phyloP scores from a whole-genome alignment of 2,888 invertebrate species.

The Rhamnusium bicolor region DNA sequence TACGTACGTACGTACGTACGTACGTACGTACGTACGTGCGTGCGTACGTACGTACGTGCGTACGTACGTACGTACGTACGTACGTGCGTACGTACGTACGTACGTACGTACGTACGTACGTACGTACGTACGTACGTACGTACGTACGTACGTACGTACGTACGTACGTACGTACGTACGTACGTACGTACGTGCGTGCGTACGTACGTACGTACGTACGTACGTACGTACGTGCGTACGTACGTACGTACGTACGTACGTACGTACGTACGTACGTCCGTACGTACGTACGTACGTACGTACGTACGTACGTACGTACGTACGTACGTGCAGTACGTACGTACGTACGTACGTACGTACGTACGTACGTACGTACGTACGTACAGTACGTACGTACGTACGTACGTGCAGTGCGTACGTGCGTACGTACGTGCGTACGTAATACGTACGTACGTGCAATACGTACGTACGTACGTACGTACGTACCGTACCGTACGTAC shows the following conservation, averaged over 20 bases:
- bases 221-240: neutral
- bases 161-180: neutral
- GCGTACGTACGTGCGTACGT: slow-evolving; percentile 15
- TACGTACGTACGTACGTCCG: neutral
- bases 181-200: neutral
- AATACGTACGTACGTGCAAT: slow-evolving; percentile 18
- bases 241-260: slow-evolving; percentile 1
- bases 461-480: slow-evolving; percentile 23
- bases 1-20: neutral
- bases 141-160: neutral
- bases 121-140: neutral
- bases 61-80: neutral
- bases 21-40: neutral
- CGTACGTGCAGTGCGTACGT: slow-evolving; percentile 2
- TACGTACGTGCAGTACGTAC: slow-evolving; percentile 21
- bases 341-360: slow-evolving; percentile 15
- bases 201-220: slow-evolving; percentile 2
- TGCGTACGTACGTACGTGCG: neutral
- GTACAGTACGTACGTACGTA: neutral
- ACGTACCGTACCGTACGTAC: too few relatives aligned
- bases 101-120: neutral
- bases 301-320: slow-evolving; percentile 17
- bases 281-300: slow-evolving; percentile 9
- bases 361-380: slow-evolving; percentile 2
- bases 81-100: neutral